phyloP scores from a whole-genome alignment of 2,888 invertebrate species.

The Melipona beecheii region DNA sequence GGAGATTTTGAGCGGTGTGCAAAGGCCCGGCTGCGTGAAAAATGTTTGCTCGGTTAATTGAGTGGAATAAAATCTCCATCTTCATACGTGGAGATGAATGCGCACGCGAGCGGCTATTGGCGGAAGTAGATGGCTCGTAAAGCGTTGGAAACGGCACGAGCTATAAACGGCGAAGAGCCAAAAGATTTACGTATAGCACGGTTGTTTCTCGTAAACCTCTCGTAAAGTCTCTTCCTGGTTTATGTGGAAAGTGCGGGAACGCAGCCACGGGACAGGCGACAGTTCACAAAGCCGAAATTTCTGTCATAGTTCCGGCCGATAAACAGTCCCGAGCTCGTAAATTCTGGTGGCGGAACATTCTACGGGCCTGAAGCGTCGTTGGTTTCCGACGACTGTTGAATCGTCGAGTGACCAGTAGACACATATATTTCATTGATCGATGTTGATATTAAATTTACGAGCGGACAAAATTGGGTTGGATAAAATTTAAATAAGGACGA shows the following conservation, averaged over 20 bases:
- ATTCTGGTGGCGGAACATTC: neutral
- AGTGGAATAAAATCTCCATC: constrained; percentile 22
- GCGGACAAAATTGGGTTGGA: neutral
- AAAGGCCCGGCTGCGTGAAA: neutral
- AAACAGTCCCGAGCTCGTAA: constrained; percentile 8
- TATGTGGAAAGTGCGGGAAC: constrained; percentile 10
- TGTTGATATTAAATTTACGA: neutral
- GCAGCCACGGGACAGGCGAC: neutral
- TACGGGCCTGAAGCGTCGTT: neutral
- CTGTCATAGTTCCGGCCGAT: neutral
- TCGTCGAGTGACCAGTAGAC: neutral
- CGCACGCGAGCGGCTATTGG: neutral
- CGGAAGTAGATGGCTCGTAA: constrained; percentile 50
- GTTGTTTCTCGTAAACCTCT: constrained; percentile 38
- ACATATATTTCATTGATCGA: neutral
- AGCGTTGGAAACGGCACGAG: constrained; percentile 33
- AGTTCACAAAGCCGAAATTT: constrained; percentile 26
- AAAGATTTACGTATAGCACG: constrained; percentile 43
- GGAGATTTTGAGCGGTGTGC: neutral
- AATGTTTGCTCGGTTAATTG: constrained; percentile 23
- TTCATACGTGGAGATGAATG: constrained; percentile 6
- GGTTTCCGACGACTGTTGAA: neutral
- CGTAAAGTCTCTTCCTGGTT: constrained; percentile 38
- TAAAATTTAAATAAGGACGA: neutral
- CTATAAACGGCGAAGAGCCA: neutral